Evolutionary conservation across 2,888 invertebrate genomes (phyloP).

Genomic region (Tortrix viridana): DNA sequence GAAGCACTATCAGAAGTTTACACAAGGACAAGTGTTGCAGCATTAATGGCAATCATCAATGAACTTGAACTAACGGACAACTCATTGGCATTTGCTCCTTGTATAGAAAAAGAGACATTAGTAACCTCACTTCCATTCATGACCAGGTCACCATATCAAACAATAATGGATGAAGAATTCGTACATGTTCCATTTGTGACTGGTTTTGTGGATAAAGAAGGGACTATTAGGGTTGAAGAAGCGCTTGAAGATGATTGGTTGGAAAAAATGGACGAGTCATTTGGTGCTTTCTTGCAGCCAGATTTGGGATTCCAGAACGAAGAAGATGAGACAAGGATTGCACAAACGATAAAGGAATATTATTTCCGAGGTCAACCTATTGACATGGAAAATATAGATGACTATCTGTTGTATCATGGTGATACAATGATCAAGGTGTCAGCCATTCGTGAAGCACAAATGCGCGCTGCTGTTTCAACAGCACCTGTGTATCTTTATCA

Average conservation of each 20-base stretch:
- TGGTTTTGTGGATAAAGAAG: conserved; percentile 73
- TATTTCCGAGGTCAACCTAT: conserved; percentile 59
- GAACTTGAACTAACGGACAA: conserved; percentile 70
- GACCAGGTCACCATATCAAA: conserved; percentile 61
- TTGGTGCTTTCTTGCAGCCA: conserved; percentile 66
- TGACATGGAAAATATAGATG: conserved; percentile 45
- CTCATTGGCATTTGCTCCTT: conserved; percentile 72
- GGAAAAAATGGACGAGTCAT: conserved; percentile 62
- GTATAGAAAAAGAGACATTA: conserved; percentile 62
- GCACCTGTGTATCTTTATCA: conserved; percentile 66
- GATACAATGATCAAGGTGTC: conserved; percentile 74
- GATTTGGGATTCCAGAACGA: conserved; percentile 61
- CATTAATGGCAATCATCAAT: conserved; percentile 70
- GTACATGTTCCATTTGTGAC: conserved; percentile 66
- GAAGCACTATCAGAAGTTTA: conserved; percentile 62
- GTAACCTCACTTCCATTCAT: conserved; percentile 57
- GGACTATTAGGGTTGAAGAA: conserved; percentile 66
- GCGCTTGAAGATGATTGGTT: conserved; percentile 63
- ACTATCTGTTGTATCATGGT: conserved; percentile 66
- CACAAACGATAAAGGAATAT: conserved; percentile 54
- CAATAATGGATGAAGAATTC: conserved; percentile 56
- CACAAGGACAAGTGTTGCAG: conserved; percentile 60
- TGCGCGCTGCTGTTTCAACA: conserved; percentile 52
- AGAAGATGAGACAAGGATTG: conserved; percentile 48
- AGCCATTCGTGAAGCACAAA: conserved; percentile 61